Conservation (phyloP, 2,888 invertebrate genomes). For the Diplazon laetatorius region DNA sequence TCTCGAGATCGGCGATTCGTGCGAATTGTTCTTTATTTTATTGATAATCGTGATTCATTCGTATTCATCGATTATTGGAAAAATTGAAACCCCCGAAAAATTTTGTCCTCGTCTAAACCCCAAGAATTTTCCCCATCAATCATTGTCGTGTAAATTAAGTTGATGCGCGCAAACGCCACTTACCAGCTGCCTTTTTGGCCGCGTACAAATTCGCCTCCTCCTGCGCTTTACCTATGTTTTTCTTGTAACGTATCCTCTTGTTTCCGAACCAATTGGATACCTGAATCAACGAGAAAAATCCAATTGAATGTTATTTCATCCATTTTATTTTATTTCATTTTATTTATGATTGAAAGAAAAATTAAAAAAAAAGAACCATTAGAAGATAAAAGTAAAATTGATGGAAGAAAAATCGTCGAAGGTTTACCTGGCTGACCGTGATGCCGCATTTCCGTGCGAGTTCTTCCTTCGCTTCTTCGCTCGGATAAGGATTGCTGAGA, state of each 20-base stretch:
- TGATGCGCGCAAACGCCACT: slow-evolving; percentile 74
- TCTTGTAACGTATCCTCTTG: slow-evolving; percentile 99
- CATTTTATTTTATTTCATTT: too few relatives aligned
- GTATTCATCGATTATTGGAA: too few relatives aligned
- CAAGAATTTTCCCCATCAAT: slow-evolving; percentile 25
- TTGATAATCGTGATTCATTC: too few relatives aligned
- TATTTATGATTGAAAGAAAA: too few relatives aligned
- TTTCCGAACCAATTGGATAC: slow-evolving; percentile 99
- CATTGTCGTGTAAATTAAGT: slow-evolving; percentile 38
- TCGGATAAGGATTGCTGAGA: slow-evolving; percentile 99
- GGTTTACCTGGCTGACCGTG: slow-evolving; percentile 95
- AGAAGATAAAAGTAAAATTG: too few relatives aligned
- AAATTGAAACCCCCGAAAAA: too few relatives aligned
- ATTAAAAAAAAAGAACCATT: too few relatives aligned
- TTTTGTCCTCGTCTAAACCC: slow-evolving; percentile 41
- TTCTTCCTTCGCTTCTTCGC: slow-evolving; percentile 99
- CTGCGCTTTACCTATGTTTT: slow-evolving; percentile 99
- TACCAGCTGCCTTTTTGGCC: slow-evolving; percentile 97
- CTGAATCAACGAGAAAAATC: slow-evolving; percentile 77
- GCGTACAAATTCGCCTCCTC: slow-evolving; percentile 99
- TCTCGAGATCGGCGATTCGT: too few relatives aligned
- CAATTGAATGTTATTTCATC: slow-evolving; percentile 25
- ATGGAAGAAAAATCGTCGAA: too few relatives aligned
- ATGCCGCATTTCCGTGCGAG: slow-evolving; percentile 99
- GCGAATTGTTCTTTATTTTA: too few relatives aligned